Evolutionary conservation across 2,888 invertebrate genomes (phyloP).

Genomic region (Drosophila affinis): DNA sequence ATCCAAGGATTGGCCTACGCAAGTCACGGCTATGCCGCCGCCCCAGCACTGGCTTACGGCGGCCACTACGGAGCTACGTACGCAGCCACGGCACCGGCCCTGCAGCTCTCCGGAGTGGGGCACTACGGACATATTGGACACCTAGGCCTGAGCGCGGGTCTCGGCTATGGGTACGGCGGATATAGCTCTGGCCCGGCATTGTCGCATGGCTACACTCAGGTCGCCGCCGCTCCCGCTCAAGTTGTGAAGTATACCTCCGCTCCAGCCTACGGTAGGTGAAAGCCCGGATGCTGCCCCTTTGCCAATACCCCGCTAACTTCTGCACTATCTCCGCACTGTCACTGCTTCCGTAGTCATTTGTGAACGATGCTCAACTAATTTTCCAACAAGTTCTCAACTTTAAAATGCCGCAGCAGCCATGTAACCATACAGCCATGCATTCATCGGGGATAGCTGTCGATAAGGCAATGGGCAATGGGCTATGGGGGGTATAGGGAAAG

Average conservation of each 20-base stretch:
- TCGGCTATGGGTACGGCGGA: slow-evolving; percentile 52
- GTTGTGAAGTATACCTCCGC: slow-evolving; percentile 76
- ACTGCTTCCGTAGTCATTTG: background rate
- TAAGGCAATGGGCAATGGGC: background rate
- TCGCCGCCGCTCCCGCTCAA: slow-evolving; percentile 67
- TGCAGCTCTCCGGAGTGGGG: slow-evolving; percentile 40
- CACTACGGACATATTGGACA: slow-evolving; percentile 26
- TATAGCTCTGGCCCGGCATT: slow-evolving; percentile 61
- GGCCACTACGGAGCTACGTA: slow-evolving; percentile 36
- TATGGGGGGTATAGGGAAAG: background rate
- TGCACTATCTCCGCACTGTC: slow-evolving; percentile 8
- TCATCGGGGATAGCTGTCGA: background rate
- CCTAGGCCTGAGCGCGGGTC: slow-evolving; percentile 15
- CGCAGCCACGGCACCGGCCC: slow-evolving; percentile 55
- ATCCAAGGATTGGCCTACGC: slow-evolving; percentile 58
- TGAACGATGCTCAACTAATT: slow-evolving; percentile 30
- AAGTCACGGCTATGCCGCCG: slow-evolving; percentile 56
- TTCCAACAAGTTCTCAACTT: slow-evolving; percentile 3
- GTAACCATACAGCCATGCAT: no score
- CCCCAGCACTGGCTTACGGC: slow-evolving; percentile 44
- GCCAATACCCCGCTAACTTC: slow-evolving; percentile 19
- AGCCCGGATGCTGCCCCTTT: background rate
- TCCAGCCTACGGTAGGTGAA: slow-evolving; percentile 80
- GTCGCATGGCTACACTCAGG: slow-evolving; percentile 59
- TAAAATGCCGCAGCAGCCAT: background rate